These are phyloP conservation scores for Vanessa atalanta DNA, from an alignment of 1,140 invertebrate species.

Conservation along the genomic window DNA sequence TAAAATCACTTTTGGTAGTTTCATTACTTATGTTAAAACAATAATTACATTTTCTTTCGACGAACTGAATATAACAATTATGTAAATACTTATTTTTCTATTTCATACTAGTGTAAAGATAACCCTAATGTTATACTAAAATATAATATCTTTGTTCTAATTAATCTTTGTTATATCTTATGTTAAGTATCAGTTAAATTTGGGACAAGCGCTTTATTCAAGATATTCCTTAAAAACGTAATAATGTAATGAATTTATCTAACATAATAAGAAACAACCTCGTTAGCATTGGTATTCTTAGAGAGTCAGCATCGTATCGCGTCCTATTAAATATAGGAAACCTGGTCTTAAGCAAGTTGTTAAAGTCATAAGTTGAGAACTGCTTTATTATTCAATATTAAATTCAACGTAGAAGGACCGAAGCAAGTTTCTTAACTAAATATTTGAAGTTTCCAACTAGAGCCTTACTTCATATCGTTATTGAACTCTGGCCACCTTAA, in stretches of 20 bases:
- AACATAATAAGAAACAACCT: constrained; percentile 25
- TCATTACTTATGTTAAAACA: no score
- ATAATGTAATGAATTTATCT: background rate
- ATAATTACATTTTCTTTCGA: no score
- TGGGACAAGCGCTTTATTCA: no score
- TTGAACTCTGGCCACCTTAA: constrained; percentile 18
- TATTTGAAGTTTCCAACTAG: constrained; percentile 67
- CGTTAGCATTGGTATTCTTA: constrained; percentile 41
- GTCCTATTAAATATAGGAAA: constrained; percentile 63
- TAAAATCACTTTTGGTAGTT: no score
- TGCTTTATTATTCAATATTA: constrained; percentile 80
- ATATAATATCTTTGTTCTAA: no score
- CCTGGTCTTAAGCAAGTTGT: constrained; percentile 69
- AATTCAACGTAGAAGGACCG: constrained; percentile 69
- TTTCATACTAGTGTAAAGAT: no score
- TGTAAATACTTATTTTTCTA: no score
- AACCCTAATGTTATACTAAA: no score
- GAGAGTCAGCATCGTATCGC: constrained; percentile 20
- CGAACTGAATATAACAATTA: no score
- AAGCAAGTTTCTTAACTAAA: constrained; percentile 74
- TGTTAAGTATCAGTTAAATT: no score
- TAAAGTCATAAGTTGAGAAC: constrained; percentile 73
- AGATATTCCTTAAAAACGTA: background rate
- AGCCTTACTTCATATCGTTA: constrained; percentile 21
- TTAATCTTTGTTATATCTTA: no score